A percentile compares a stretch with the other conserved stretches of the same genome.
Evolutionary conservation across 2,113 vertebrate species (phyloP).

Genomic region (Sylvietta virens): DNA sequence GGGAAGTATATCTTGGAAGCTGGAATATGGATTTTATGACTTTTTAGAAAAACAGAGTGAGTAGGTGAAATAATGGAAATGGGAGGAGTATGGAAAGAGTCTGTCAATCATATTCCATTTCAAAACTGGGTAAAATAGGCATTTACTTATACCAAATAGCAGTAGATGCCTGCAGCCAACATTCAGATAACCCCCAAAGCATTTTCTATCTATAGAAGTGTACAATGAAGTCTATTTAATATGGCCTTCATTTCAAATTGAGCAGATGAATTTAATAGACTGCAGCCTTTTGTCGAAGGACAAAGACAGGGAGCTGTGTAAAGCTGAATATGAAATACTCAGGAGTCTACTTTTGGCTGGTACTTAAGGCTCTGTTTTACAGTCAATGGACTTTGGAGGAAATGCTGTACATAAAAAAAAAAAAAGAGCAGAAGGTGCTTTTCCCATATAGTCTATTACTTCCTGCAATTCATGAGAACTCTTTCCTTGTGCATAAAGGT

Average conservation of each 20-base stretch:
- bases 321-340: constrained; percentile 8
- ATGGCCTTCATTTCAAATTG: constrained; percentile 26
- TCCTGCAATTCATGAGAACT: constrained; percentile 68
- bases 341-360: not conserved
- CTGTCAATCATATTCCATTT: not conserved
- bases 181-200: not conserved
- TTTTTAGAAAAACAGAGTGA: not conserved
- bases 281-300: constrained; percentile 11
- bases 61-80: not conserved
- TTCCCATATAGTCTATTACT: constrained; percentile 61
- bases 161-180: not conserved
- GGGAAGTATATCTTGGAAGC: not conserved
- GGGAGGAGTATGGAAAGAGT: not conserved
- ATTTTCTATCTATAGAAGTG: not conserved
- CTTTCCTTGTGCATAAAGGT: constrained; percentile 69
- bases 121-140: not conserved
- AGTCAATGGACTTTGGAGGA: constrained; percentile 11
- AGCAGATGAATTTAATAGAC: constrained; percentile 46
- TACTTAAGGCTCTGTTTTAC: constrained; percentile 33
- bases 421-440: constrained; percentile 41
- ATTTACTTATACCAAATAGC: not conserved
- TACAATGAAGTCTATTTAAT: constrained; percentile 24
- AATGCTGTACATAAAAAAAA: constrained; percentile 14
- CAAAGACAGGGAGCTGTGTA: constrained; percentile 6
- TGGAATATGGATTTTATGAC: not conserved